These are phyloP conservation scores for Lochmaea capreae DNA, from an alignment of 2,888 invertebrate species.

Conservation along the genomic window DNA sequence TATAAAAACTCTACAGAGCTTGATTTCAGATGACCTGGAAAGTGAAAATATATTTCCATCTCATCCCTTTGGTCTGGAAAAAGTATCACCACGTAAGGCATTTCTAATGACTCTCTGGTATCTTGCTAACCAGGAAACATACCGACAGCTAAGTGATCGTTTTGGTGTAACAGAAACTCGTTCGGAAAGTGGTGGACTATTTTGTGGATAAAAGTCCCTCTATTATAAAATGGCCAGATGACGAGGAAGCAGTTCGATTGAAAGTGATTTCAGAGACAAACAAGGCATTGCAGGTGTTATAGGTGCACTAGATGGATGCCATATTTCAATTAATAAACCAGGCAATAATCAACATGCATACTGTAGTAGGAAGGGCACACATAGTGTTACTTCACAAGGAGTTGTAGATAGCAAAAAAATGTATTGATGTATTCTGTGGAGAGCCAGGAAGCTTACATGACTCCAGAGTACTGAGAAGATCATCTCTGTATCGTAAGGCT, in stretches of 20 bases:
- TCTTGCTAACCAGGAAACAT: conserved; percentile 21
- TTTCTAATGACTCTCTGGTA: conserved; percentile 22
- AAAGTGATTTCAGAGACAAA: conserved; percentile 8
- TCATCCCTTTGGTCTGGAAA: conserved; percentile 17
- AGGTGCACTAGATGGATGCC: conserved; percentile 21
- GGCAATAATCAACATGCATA: conserved; percentile 2
- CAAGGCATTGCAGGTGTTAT: conserved; percentile 14
- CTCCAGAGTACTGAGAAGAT: conserved; percentile 6
- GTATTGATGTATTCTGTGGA: background rate
- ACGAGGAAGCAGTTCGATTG: conserved; percentile 13
- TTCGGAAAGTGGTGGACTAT: conserved; percentile 15
- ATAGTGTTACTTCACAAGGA: conserved; percentile 2
- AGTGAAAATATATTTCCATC: conserved; percentile 4
- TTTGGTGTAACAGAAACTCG: conserved; percentile 15
- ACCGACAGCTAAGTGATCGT: conserved; percentile 20
- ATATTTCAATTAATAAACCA: conserved; percentile 16
- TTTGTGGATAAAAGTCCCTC: conserved; percentile 7
- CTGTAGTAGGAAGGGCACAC: conserved; percentile 8
- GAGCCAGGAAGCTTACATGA: conserved; percentile 5
- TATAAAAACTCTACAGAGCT: background rate
- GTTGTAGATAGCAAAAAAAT: conserved; percentile 1
- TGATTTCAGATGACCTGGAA: conserved; percentile 12
- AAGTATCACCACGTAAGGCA: conserved; percentile 6
- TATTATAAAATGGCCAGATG: conserved; percentile 19
- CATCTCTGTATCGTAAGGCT: background rate